These are phyloP conservation scores for Elysia chlorotica DNA, from an alignment of 1,140 invertebrate species.

Conservation along the genomic window DNA sequence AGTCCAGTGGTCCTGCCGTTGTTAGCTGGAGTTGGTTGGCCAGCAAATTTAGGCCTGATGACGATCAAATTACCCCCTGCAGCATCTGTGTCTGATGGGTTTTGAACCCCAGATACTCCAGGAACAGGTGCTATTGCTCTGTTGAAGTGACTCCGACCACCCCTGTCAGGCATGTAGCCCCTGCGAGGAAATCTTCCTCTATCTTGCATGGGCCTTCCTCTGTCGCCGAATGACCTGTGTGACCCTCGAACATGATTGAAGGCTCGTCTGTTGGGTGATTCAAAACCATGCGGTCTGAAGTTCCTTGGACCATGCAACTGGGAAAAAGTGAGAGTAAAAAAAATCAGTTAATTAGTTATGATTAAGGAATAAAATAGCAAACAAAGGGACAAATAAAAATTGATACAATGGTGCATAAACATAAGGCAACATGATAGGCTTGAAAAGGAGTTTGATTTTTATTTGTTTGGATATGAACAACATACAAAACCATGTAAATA, in stretches of 20 bases:
- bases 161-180: not conserved
- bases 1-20: not conserved
- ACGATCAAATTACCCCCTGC: conserved; percentile 12
- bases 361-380: too few relatives aligned
- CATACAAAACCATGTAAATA: too few relatives aligned
- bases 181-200: conserved; percentile 9
- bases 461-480: too few relatives aligned
- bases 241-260: not conserved
- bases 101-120: too few relatives aligned
- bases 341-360: too few relatives aligned
- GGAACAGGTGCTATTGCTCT: too few relatives aligned
- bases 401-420: too few relatives aligned
- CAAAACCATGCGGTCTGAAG: not conserved
- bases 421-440: too few relatives aligned
- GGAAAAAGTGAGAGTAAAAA: not conserved
- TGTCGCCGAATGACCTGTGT: conserved; percentile 19
- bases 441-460: too few relatives aligned
- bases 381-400: too few relatives aligned
- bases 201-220: conserved; percentile 9
- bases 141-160: too few relatives aligned
- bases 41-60: conserved; percentile 1
- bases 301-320: not conserved
- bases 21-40: not conserved
- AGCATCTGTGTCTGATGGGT: not conserved
- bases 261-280: not conserved